Conservation (phyloP, 2,797 vertebrate genomes). For the Oreochromis mossambicus region DNA sequence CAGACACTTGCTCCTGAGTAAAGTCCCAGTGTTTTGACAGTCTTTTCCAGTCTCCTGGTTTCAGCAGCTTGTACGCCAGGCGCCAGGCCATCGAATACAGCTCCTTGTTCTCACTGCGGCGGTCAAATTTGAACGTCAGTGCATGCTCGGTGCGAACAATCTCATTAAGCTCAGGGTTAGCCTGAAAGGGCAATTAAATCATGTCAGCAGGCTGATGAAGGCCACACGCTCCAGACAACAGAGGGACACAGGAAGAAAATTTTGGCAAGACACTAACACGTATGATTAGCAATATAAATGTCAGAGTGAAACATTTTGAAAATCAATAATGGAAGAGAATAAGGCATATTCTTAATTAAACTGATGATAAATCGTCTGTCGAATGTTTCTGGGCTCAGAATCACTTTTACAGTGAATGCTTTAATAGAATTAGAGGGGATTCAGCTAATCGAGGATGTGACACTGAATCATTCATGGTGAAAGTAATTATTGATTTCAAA, state of each 20-base stretch:
- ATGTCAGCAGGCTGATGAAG: conserved; percentile 65
- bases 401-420: not conserved
- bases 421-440: conserved; percentile 29
- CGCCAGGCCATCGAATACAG: conserved; percentile 80
- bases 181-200: conserved; percentile 81
- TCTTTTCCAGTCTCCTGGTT: conserved; percentile 83
- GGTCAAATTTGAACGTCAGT: conserved; percentile 89
- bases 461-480: conserved; percentile 24
- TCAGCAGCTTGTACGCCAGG: conserved; percentile 82
- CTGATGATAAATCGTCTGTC: conserved; percentile 37
- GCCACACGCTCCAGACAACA: conserved; percentile 42
- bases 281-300: conserved; percentile 47
- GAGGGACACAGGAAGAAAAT: not conserved
- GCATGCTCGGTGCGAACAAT: conserved; percentile 56
- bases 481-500: conserved; percentile 33
- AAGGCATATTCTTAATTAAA: conserved; percentile 30
- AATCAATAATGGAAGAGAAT: conserved; percentile 16
- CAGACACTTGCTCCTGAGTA: conserved; percentile 79
- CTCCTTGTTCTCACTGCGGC: conserved; percentile 79
- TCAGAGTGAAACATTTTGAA: conserved; percentile 12
- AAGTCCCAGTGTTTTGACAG: conserved; percentile 84
- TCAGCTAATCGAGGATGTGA: conserved; percentile 19
- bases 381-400: conserved; percentile 14
- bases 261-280: conserved; percentile 25
- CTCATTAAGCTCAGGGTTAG: conserved; percentile 54